Base-by-base conservation (phyloP, 2,797 vertebrate species). In the Alfaro cultratus region DNA sequence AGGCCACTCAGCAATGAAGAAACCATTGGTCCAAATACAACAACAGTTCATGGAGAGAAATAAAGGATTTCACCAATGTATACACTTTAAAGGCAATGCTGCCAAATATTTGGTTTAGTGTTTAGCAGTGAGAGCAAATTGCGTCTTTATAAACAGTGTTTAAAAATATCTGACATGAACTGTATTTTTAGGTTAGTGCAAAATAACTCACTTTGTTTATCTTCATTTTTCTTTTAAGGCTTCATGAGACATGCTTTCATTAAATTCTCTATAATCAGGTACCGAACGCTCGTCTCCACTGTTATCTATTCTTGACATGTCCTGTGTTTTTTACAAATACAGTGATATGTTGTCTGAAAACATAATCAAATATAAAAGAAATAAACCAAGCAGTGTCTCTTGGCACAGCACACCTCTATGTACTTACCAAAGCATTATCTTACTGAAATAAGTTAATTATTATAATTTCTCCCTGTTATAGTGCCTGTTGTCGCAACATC, bases 401-500 rank as follows among this genome's bases (percentile, higher is more conserved):
- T 83, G 46, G 29, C n/a, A 9, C 43, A 23, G 26, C 2, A 11
- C 12, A 18, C 34, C 67, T 23, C 43, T 80, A 72, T 34, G 72
- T 39, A 79, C n/a, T 73, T 68, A 79, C 45, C 18, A 46, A 78
- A 78, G 83, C 67, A 83, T 75, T 46, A 83, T 75, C 68, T 5
- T 70, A 73, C 62, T 78, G 75, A 83, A 85, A 82, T 55, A 46
- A 84, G 84, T 79, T 76, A 83, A 91, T 88, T 79, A 75, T 49
- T 71, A 29, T 81, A 75, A 83, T 85, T 82, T 79, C 29, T 68
- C 64, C 11, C 71, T 62, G 83, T n/a, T 83, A 60, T 26, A 53
- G 53, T 72, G 72, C 41, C 55, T 57, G 78, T 82, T 90, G 80
- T 87, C 79, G 83, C 83, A 87, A 73, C 78, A 76, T 62, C 55